phyloP scores from a whole-genome alignment of 2,113 vertebrate genomes.

The Ploceus nigricollis region DNA sequence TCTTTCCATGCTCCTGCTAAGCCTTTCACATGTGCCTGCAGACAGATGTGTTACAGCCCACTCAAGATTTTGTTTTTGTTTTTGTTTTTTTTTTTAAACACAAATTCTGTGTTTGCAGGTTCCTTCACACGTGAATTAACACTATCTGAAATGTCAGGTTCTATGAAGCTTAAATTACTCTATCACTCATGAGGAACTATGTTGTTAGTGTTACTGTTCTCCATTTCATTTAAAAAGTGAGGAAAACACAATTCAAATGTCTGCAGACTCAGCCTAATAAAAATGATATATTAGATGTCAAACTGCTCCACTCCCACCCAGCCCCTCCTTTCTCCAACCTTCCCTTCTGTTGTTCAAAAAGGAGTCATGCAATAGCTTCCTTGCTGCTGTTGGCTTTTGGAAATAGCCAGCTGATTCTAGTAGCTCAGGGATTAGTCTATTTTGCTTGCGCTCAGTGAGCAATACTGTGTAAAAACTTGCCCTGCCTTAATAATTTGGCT shows the following conservation, averaged over 20 bases:
- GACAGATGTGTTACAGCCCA: neutral
- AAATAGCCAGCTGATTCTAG: slow-evolving; percentile 35
- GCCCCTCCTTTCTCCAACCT: neutral
- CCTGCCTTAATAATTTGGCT: neutral
- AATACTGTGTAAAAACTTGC: neutral
- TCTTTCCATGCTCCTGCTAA: neutral
- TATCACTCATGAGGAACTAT: neutral
- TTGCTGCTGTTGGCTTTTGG: slow-evolving; percentile 35
- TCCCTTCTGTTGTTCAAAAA: neutral
- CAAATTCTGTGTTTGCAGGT: neutral
- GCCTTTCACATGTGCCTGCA: neutral
- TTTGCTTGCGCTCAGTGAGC: slow-evolving; percentile 10
- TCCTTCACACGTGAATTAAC: neutral
- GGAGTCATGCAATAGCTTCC: neutral
- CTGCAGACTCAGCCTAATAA: slow-evolving; percentile 52
- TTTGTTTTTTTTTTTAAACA: neutral
- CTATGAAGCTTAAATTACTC: neutral
- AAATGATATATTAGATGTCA: slow-evolving; percentile 49
- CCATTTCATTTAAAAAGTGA: slow-evolving; percentile 39
- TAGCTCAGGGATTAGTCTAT: slow-evolving; percentile 32
- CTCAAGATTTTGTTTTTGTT: neutral
- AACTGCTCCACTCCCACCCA: neutral
- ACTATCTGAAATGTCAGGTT: neutral
- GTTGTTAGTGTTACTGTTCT: neutral
- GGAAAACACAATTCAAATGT: slow-evolving; percentile 47